Base-by-base conservation (phyloP, 2,888 invertebrate genomes). In the Lepetodrilus schrolli region DNA sequence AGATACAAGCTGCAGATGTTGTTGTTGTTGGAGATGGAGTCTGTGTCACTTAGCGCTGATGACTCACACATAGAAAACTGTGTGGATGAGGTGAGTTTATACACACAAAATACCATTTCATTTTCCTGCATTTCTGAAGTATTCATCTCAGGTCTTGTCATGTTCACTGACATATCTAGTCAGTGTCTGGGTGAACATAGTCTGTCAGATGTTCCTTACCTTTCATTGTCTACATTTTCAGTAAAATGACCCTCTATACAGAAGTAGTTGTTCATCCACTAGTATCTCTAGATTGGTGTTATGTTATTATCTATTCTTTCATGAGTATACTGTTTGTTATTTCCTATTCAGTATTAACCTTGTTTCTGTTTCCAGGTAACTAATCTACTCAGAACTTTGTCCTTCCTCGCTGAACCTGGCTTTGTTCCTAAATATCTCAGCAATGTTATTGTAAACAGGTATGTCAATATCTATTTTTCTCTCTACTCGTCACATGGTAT, bases 1-100 rank as follows among this genome's bases (percentile, higher is more conserved):
- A 87, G 87, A 73, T 84, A 84, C 69, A 79, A 86, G 77, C 74
- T 84, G 13, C 87, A 87, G 71, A 80, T 85, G 0, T 65, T 85
- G 47, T 70, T 87, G 10, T 74, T 83, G 21, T 73, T 87, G 70
- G 86, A 87, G 74, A 75, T 82, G 36, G 78, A 82, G 66, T 85
- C 84, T 0, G 74, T 79, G 2, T 70, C 82, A 20, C 69, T 77
- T 8, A 73, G 75, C 47, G 78, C 78, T 23, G 83, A 85, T 47
- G 78, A 80, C 66, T 70, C 74, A 13, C 69, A 76, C 34, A 66
- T 73, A 36, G 83, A 82, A n/a, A 75, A 77, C 5, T 71, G 38
- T 20, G 77, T 78, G 38, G 82, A 84, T 21, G 83, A 83, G 79
- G 84, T 83, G 66, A 48, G 47, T 23, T 49, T 49, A n/a, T 17